phyloP scores from a whole-genome alignment of 2,113 vertebrate genomes.

The Oxyura jamaicensis region DNA sequence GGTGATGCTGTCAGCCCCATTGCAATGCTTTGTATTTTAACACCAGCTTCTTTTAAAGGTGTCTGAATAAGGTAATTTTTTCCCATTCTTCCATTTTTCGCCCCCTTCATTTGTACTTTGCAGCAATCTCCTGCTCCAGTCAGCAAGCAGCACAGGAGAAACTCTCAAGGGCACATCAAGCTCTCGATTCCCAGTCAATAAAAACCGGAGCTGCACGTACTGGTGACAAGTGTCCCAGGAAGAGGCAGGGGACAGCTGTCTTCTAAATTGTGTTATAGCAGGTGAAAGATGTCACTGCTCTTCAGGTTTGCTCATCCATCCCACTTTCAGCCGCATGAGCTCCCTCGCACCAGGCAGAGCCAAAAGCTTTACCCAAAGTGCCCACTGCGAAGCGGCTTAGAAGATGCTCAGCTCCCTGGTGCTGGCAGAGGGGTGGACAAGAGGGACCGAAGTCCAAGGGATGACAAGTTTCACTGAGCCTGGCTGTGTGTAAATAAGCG shows the following conservation, averaged over 20 bases:
- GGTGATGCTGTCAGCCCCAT: neutral
- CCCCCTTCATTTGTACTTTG: neutral
- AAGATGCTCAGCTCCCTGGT: neutral
- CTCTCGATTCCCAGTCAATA: neutral
- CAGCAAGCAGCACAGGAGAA: neutral
- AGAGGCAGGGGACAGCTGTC: neutral
- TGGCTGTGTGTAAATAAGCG: neutral
- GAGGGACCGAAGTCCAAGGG: neutral
- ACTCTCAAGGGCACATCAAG: neutral
- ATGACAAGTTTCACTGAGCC: neutral
- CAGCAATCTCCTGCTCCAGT: neutral
- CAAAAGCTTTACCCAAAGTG: neutral
- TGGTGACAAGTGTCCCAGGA: neutral
- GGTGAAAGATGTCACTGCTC: neutral
- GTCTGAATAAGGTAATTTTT: neutral
- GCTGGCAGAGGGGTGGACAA: neutral
- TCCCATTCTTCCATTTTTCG: neutral
- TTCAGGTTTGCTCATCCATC: neutral
- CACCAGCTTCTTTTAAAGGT: neutral
- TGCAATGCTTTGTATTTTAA: fast-evolving
- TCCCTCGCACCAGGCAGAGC: neutral
- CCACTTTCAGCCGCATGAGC: neutral
- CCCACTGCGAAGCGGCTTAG: neutral
- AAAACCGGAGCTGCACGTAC: neutral
- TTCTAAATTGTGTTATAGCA: neutral